Evolutionary conservation across 1,140 invertebrate genomes (phyloP).

Genomic region (Drosophila punjabiensis): DNA sequence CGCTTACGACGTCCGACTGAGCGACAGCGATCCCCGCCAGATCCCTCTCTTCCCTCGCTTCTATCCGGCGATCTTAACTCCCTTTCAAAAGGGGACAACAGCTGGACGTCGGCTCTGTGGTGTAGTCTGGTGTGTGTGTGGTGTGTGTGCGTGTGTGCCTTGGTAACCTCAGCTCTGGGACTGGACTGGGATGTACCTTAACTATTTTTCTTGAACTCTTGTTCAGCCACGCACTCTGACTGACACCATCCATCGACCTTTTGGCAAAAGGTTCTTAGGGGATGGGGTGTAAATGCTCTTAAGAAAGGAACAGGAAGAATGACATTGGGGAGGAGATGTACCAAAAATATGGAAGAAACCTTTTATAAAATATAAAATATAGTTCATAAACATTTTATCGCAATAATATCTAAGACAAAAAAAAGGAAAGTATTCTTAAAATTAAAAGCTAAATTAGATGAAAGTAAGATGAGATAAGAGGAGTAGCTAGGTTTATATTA

Average conservation of each 20-base stretch:
- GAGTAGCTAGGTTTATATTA: neutral
- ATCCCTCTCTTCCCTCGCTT: constrained; percentile 6
- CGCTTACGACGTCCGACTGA: constrained; percentile 67
- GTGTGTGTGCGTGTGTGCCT: constrained; percentile 36
- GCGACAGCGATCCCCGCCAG: constrained; percentile 39
- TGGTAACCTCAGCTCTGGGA: constrained; percentile 44
- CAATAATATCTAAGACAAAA: constrained; percentile 17
- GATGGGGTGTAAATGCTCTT: neutral
- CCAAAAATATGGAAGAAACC: constrained; percentile 5
- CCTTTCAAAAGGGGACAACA: constrained; percentile 47
- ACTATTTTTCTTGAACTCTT: constrained; percentile 4
- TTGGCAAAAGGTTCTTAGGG: constrained; percentile 2
- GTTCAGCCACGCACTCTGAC: constrained; percentile 18
- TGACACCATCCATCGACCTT: constrained; percentile 22
- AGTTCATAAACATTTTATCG: constrained; percentile 32
- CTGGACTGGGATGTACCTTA: constrained; percentile 10
- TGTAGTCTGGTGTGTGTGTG: neutral
- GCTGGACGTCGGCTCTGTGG: constrained; percentile 32
- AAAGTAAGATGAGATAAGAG: neutral
- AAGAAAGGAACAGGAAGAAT: neutral
- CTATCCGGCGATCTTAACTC: constrained; percentile 15
- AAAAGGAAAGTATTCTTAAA: neutral
- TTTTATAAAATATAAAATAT: constrained; percentile 50
- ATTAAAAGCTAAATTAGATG: neutral
- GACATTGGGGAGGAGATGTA: neutral